Base-by-base conservation (phyloP, 2,797 vertebrate species). In the Borostomias antarcticus region DNA sequence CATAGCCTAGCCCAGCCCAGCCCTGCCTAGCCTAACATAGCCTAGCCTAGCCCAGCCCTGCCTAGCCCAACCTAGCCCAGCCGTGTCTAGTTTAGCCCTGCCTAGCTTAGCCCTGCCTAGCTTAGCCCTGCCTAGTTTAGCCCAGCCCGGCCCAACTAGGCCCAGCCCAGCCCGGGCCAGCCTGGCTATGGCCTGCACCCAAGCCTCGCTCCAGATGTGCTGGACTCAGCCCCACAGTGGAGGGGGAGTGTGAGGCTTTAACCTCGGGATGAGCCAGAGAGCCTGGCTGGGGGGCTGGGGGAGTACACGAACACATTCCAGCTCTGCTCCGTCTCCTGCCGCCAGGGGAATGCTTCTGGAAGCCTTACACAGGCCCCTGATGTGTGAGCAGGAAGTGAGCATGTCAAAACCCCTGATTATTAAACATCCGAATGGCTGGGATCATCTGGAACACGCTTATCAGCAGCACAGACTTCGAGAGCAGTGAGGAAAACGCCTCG, bases 361-460 rank as follows among this genome's bases (percentile, higher is more conserved):
- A 68, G 65, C 66, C 63, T 74, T 68, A 67, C 68, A 76, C 29
- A 61, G 63, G 56, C 66, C 69, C 74, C 11, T n/a, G 58, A 80
- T 68, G 73, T 82, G 77, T 74, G 77, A 82, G 80, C 75, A 80
- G 77, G 77, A 82, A 82, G 75, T 69, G 47, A 72, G 75, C 68
- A 78, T 70, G 80, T 80, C 73, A 75, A 58, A 75, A 58, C 54
- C n/a, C 23, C 54, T 52, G 61, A 69, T 70, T 73, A 70, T 73
- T 65, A 71, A 82, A 77, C 80, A 79, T 82, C 73, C 58, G 63
- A 77, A 43, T 61, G 58, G 29, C 68, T 63, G 28, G 48, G 70
- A 73, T 75, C 67, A 54, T 40, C 66, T 61, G 70, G 73, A 75
- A 75, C 57, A 79, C 53, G 62, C 68, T 73, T 75, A 75, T 79